phyloP scores from a whole-genome alignment of 2,113 vertebrate species.

The Myrmecophaga tridactyla region DNA sequence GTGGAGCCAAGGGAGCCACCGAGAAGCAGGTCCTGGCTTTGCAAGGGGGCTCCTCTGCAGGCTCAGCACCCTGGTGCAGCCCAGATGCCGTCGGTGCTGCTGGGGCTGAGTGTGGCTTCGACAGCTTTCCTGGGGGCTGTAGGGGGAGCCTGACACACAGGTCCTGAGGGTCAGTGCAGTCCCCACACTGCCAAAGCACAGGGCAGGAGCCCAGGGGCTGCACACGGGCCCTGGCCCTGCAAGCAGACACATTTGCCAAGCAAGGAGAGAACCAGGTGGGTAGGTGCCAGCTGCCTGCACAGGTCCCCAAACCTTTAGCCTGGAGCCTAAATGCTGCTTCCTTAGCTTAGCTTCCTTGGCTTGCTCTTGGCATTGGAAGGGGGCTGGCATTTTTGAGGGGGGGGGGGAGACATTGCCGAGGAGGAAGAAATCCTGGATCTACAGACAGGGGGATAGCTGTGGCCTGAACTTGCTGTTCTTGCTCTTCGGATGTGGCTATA shows the following conservation, averaged over 20 bases:
- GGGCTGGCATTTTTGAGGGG: neutral
- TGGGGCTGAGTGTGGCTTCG: neutral
- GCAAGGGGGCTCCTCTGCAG: neutral
- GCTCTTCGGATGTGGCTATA: slow-evolving; percentile 11
- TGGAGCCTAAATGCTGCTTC: neutral
- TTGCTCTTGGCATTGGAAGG: neutral
- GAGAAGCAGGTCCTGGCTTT: neutral
- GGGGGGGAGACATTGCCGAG: slow-evolving; percentile 49
- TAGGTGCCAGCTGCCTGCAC: neutral
- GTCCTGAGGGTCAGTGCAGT: too few relatives aligned
- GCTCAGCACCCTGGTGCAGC: neutral
- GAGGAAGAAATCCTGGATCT: slow-evolving; percentile 30
- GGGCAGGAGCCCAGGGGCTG: neutral
- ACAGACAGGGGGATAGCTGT: slow-evolving; percentile 64
- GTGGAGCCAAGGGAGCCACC: neutral
- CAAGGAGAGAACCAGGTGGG: neutral
- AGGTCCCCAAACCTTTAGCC: neutral
- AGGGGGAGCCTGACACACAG: neutral
- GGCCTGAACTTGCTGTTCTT: slow-evolving; percentile 62
- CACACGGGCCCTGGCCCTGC: neutral
- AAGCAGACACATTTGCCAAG: neutral
- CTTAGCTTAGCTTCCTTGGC: neutral
- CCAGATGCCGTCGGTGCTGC: neutral
- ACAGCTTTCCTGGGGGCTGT: neutral
- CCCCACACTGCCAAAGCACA: neutral